Percentiles rank a stretch among this genome's conserved stretches.
phyloP scores from a whole-genome alignment of 1,140 invertebrate genomes.

The Chrysomallon squamiferum region DNA sequence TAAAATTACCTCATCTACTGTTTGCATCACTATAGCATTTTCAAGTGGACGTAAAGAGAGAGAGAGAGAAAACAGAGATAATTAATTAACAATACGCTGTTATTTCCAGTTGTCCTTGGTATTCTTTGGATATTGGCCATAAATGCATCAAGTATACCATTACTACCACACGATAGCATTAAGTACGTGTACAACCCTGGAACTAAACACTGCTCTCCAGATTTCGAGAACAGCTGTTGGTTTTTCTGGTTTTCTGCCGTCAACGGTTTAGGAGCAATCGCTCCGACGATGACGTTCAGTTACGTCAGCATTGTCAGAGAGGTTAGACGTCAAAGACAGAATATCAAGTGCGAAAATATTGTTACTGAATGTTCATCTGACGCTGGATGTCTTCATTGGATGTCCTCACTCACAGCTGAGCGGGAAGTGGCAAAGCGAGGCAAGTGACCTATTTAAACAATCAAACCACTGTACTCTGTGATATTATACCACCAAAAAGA shows the following conservation, averaged over 20 bases:
- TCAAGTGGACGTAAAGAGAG: no score
- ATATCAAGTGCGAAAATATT: no score
- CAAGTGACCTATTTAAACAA: no score
- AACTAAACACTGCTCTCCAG: conserved; percentile 10
- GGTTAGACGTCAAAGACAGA: no score
- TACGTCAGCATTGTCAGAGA: conserved; percentile 1
- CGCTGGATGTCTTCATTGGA: no score
- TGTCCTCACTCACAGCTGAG: no score
- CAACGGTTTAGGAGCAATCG: not conserved
- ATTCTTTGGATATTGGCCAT: not conserved
- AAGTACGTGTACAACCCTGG: not conserved
- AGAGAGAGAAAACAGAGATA: no score
- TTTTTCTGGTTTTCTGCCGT: not conserved
- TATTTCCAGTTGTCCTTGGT: not conserved
- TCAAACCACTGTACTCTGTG: no score
- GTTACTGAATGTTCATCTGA: no score
- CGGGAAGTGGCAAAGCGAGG: not conserved
- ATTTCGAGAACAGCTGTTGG: not conserved
- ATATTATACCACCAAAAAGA: no score
- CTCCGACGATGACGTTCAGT: conserved; percentile 3
- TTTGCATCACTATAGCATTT: no score
- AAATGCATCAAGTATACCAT: not conserved
- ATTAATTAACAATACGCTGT: not conserved
- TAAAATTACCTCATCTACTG: no score
- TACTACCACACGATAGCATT: not conserved